Evolutionary conservation across 2,888 invertebrate genomes (phyloP).

Genomic region (Lysandra bellargus): DNA sequence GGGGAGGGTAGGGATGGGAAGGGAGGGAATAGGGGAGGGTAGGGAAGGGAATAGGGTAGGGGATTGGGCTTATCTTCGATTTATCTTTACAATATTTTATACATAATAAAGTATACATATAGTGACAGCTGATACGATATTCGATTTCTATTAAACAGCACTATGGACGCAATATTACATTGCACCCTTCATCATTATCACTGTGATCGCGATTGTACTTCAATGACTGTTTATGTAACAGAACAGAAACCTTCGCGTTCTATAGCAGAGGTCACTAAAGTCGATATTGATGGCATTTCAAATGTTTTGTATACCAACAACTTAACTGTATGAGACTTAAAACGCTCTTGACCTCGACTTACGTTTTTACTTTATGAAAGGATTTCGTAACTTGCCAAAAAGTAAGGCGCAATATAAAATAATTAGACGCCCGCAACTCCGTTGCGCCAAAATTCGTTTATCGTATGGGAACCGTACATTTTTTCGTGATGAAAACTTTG

Average conservation of each 20-base stretch:
- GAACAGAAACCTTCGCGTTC: conserved; percentile 5
- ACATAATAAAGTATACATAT: too few relatives aligned
- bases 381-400: conserved; percentile 3
- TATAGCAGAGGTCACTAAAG: conserved; percentile 10
- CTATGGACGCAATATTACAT: neutral
- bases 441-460: too few relatives aligned
- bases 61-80: too few relatives aligned
- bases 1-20: too few relatives aligned
- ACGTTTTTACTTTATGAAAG: neutral
- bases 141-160: too few relatives aligned
- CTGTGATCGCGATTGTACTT: neutral
- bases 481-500: too few relatives aligned
- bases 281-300: conserved; percentile 17
- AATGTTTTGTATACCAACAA: conserved; percentile 8
- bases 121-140: too few relatives aligned
- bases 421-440: too few relatives aligned
- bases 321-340: neutral
- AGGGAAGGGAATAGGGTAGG: too few relatives aligned
- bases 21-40: too few relatives aligned
- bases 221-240: conserved; percentile 6
- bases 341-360: neutral
- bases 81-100: too few relatives aligned
- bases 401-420: neutral
- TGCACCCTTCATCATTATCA: neutral
- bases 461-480: too few relatives aligned